A percentile compares a stretch with the other conserved stretches of the same genome.
These are phyloP conservation scores for Solenodon paradoxus DNA, from an alignment of 2,113 vertebrate genomes.

Conservation along the genomic window DNA sequence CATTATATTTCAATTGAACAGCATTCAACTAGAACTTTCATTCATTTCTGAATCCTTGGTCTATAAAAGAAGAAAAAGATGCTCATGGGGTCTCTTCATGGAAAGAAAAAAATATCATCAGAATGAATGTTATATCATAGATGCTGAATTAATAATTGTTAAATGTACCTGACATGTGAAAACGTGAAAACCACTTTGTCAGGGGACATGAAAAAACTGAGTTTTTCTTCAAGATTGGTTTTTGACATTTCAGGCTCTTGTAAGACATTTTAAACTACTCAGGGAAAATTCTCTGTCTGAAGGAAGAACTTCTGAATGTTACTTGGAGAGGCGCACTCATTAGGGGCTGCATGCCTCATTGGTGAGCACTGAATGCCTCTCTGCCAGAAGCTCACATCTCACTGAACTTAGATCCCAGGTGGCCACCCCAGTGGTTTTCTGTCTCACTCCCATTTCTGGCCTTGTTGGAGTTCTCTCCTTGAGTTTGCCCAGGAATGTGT, in stretches of 20 bases:
- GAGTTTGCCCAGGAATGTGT: accelerated
- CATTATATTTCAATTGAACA: neutral
- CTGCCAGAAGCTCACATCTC: neutral
- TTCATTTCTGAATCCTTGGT: neutral
- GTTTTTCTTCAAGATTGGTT: neutral
- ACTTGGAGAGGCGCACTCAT: neutral
- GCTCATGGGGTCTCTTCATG: neutral
- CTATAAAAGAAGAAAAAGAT: neutral
- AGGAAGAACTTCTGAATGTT: neutral
- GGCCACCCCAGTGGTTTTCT: neutral
- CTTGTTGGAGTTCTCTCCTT: neutral
- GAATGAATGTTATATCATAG: neutral
- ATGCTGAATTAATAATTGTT: neutral
- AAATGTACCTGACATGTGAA: neutral
- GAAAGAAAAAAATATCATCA: neutral
- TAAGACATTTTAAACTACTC: neutral
- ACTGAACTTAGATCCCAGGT: neutral
- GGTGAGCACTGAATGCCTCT: neutral
- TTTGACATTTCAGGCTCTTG: neutral
- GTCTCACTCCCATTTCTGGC: neutral
- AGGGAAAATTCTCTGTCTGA: neutral
- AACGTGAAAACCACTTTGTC: neutral
- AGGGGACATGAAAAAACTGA: neutral
- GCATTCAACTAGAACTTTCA: neutral
- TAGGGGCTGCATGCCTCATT: neutral